Evolutionary conservation across 2,888 invertebrate species (phyloP).

Genomic region (Nudaria mundana): DNA sequence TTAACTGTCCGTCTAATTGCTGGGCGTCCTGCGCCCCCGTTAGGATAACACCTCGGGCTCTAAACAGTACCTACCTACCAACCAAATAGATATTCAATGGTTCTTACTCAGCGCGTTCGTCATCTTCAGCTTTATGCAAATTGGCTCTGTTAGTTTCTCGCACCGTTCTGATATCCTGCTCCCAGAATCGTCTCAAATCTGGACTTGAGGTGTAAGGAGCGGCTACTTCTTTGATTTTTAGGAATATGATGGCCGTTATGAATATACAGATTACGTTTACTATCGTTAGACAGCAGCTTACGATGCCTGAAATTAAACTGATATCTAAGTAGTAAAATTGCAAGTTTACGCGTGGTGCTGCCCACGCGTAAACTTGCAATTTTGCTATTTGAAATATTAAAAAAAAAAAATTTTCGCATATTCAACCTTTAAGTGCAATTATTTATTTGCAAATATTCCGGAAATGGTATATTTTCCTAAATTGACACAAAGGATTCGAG

Average conservation of each 20-base stretch:
- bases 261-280: conserved; percentile 93
- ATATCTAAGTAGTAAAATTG: background rate
- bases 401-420: too few species aligned
- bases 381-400: too few species aligned
- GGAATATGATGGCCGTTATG: conserved; percentile 88
- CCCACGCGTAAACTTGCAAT: too few species aligned
- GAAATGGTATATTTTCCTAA: too few species aligned
- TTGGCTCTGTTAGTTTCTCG: conserved; percentile 84
- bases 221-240: conserved; percentile 92
- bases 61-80: too few species aligned
- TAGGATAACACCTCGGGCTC: too few species aligned
- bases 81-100: background rate
- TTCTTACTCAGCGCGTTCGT: conserved; percentile 67
- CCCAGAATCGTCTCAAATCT: conserved; percentile 89
- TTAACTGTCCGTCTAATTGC: too few species aligned
- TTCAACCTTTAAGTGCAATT: too few species aligned
- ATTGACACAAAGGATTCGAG: too few species aligned
- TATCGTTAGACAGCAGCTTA: conserved; percentile 89
- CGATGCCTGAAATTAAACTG: conserved; percentile 72
- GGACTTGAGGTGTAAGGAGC: conserved; percentile 90
- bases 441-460: too few species aligned
- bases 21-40: too few species aligned
- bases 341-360: too few species aligned
- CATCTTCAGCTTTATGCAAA: conserved; percentile 80
- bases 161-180: conserved; percentile 88